Percentiles rank a stretch among this genome's conserved stretches.
Conservation (phyloP, 2,797 vertebrate species). For the Alauda arvensis region DNA sequence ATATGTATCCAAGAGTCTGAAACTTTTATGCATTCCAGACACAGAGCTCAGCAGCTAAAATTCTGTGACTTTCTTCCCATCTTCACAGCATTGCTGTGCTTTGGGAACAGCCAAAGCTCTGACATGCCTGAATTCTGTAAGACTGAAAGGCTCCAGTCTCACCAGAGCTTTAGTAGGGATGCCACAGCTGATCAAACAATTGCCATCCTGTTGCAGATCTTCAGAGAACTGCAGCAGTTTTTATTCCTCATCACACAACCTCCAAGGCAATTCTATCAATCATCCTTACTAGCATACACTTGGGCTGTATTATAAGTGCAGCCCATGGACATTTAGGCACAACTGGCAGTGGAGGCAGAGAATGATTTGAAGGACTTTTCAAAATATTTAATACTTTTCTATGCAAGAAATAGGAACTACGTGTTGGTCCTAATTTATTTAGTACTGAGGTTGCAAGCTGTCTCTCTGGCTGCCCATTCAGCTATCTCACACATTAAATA, state of each 20-base stretch:
- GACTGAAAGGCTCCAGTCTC: constrained; percentile 11
- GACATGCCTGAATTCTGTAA: background rate
- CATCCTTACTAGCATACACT: background rate
- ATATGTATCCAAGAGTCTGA: background rate
- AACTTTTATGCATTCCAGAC: background rate
- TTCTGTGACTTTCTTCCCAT: background rate
- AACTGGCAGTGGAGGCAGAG: background rate
- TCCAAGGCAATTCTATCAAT: constrained; percentile 44
- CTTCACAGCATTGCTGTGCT: background rate
- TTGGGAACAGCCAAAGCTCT: background rate
- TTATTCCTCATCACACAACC: constrained; percentile 36
- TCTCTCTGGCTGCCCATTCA: background rate
- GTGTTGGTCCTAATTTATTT: background rate
- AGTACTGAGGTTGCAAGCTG: background rate
- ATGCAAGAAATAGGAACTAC: background rate
- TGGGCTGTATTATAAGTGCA: background rate
- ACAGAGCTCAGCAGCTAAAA: background rate
- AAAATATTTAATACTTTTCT: background rate
- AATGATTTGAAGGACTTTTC: background rate
- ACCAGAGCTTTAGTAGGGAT: constrained; percentile 29
- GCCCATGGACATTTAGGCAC: background rate
- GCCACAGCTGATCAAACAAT: constrained; percentile 51
- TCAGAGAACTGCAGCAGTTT: constrained; percentile 12
- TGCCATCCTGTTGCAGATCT: constrained; percentile 30
- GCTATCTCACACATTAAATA: background rate